A percentile compares a stretch with the other conserved stretches of the same genome.
Evolutionary conservation across 2,113 vertebrate species (phyloP).

Genomic region (Bathybates hornii): DNA sequence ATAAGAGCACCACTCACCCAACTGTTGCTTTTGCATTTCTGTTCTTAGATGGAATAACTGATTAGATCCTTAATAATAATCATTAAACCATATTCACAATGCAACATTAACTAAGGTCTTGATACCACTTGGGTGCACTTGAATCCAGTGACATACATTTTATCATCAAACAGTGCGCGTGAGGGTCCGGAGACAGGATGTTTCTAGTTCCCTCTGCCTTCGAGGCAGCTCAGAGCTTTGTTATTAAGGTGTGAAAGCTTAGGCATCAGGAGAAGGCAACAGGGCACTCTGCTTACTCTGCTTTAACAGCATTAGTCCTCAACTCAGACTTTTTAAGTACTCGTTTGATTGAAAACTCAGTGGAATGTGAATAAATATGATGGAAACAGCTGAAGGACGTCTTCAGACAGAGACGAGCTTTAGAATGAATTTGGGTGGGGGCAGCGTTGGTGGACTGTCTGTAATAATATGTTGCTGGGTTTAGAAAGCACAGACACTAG

Average conservation of each 20-base stretch:
- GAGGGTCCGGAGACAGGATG: neutral
- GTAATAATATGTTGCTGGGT: conserved; percentile 30
- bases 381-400: neutral
- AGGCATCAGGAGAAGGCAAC: neutral
- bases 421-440: neutral
- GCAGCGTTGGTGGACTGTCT: neutral
- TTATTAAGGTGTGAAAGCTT: neutral
- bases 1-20: neutral
- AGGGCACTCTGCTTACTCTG: neutral
- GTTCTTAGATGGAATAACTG: neutral
- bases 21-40: neutral
- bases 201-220: neutral
- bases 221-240: neutral
- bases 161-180: fast-evolving
- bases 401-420: neutral
- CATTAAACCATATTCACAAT: neutral
- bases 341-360: neutral
- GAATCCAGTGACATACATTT: neutral
- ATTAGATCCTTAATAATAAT: neutral
- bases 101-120: neutral
- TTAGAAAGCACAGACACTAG: conserved; percentile 15
- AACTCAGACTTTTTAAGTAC: neutral
- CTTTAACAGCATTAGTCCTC: neutral
- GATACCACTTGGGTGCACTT: neutral
- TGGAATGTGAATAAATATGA: neutral